Evolutionary conservation across 2,888 invertebrate genomes (phyloP), one percentile per base, ranked within the genome.

Genomic region (Lymantria monacha): DNA sequence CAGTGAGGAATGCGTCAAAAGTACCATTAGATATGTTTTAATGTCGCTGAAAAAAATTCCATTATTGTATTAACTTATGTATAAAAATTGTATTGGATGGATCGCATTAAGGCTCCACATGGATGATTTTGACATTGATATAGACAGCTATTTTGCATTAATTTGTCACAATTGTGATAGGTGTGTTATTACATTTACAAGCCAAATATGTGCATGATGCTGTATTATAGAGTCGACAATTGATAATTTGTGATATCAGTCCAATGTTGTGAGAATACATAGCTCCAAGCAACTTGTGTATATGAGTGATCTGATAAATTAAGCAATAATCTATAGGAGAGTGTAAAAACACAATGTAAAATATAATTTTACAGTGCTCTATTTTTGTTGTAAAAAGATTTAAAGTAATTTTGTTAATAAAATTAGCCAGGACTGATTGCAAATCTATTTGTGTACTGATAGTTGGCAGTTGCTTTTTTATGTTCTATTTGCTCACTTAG

Each of bases 31-130:
- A 64, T 61, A 63, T 68, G 61, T 59, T 63, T 68, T 71, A 70
- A 73, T 79, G 76, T 83, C 72, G 70, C 79, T 72, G 41, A 13
- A 67, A 74, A 66, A 74, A 83, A 86, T 87, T 87, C 86, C 87
- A 87, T 86, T 87, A 83, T 80, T 85, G 74, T 85, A 81, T 78
- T 83, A 79, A 79, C 79, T 77, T 83, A 82, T 85, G 74, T 82
- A 79, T 79, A 82, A 57, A 81, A 82, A 73, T 81, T 84, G 74
- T 81, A 82, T 79, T 69, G 67, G 74, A 82, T 72, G 69, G 72
- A 73, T 74, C 70, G 70, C 68, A 66, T 76, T 47, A 67, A 74
- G 73, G 72, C 70, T 74, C 71, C 64, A 57, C 61, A 55, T 46
- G 55, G 61, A 68, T 49, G 63, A 68, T 67, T 70, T 67, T 72